Conservation (phyloP, 2,113 vertebrate species). For the Chrysochloris asiatica region DNA sequence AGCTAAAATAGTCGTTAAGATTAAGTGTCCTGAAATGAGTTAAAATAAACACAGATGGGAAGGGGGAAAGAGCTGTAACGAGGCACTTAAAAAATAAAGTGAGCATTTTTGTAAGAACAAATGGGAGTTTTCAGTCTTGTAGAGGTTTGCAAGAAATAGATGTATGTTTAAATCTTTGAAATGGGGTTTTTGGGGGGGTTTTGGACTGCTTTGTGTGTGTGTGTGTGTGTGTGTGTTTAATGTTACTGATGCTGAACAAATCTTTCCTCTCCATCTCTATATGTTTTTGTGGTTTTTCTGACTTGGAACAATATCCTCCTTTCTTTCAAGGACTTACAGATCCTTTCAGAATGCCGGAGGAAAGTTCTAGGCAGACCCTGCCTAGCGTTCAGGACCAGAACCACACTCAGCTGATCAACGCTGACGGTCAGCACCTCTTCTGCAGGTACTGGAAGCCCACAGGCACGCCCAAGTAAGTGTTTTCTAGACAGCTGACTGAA, state of each 20-base stretch:
- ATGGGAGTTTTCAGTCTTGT: slow-evolving; percentile 59
- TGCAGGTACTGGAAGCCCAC: slow-evolving; percentile 96
- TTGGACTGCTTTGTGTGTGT: too few relatives aligned
- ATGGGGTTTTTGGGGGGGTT: background rate
- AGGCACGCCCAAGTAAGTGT: slow-evolving; percentile 90
- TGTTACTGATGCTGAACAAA: background rate
- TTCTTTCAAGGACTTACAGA: slow-evolving; percentile 76
- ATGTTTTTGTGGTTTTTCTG: background rate
- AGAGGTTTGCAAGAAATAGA: slow-evolving; percentile 59
- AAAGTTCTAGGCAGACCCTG: slow-evolving; percentile 88
- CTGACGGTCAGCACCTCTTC: slow-evolving; percentile 94
- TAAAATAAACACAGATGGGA: slow-evolving; percentile 86
- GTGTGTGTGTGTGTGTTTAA: background rate
- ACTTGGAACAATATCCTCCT: slow-evolving; percentile 60
- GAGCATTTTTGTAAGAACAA: slow-evolving; percentile 71
- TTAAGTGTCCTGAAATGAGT: slow-evolving; percentile 81
- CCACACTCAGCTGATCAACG: slow-evolving; percentile 92
- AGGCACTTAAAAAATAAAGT: slow-evolving; percentile 69
- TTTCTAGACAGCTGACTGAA: background rate
- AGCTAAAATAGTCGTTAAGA: slow-evolving; percentile 82
- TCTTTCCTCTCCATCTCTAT: background rate
- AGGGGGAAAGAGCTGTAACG: slow-evolving; percentile 63
- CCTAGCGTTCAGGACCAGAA: slow-evolving; percentile 90
- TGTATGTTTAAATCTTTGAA: slow-evolving; percentile 52
- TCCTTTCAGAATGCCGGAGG: slow-evolving; percentile 91